Evolutionary conservation across 1,140 invertebrate species (phyloP).

Genomic region (Vollenhovia emeryi): DNA sequence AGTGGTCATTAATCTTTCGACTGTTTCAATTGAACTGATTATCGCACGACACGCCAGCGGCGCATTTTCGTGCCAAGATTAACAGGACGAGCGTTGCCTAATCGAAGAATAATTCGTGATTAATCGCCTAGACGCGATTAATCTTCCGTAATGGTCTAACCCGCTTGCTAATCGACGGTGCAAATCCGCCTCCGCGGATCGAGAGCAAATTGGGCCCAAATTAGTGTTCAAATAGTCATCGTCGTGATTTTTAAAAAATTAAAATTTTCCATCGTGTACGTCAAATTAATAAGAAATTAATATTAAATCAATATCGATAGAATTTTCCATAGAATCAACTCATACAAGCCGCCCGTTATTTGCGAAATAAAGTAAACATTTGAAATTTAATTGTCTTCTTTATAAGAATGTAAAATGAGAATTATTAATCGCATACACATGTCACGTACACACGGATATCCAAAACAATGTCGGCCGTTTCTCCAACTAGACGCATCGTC

Average conservation of each 20-base stretch:
- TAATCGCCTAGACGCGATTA: slow-evolving; percentile 54
- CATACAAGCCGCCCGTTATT: not conserved
- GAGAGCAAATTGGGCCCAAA: not conserved
- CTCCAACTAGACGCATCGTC: not conserved
- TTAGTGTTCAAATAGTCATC: not conserved
- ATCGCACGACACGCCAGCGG: slow-evolving; percentile 46
- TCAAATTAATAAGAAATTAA: not conserved
- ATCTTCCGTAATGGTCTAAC: slow-evolving; percentile 49
- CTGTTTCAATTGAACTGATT: slow-evolving; percentile 60
- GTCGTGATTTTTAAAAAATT: not conserved
- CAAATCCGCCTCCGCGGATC: not conserved
- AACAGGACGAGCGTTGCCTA: slow-evolving; percentile 52
- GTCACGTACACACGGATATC: not conserved
- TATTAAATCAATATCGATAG: not conserved
- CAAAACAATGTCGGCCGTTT: not conserved
- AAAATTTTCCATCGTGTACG: not conserved
- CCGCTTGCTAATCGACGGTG: slow-evolving; percentile 19
- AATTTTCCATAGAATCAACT: not conserved
- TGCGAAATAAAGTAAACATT: not conserved
- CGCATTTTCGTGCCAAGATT: slow-evolving; percentile 55
- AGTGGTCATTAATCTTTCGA: slow-evolving; percentile 35
- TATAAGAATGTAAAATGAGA: not conserved
- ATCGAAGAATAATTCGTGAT: slow-evolving; percentile 61
- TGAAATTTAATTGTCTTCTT: not conserved
- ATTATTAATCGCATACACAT: not conserved